Evolutionary conservation across 2,888 invertebrate species (phyloP).

Genomic region (Tuta absoluta): DNA sequence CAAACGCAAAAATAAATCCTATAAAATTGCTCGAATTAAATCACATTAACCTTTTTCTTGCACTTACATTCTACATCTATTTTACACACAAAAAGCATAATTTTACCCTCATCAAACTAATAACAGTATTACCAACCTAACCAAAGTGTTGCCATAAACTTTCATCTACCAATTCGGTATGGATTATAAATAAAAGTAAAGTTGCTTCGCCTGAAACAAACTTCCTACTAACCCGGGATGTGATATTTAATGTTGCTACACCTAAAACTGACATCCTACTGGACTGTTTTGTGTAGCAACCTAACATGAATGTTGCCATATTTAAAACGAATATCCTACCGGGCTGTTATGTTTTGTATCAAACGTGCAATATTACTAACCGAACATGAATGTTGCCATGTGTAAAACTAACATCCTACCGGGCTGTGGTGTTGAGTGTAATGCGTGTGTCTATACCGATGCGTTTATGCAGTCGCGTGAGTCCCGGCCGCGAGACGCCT

Average conservation of each 20-base stretch:
- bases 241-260: background rate
- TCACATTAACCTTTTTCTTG: background rate
- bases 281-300: too few species aligned
- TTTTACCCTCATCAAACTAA: background rate
- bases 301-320: background rate
- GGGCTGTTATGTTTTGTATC: background rate
- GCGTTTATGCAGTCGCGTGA: constrained; percentile 86
- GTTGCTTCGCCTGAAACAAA: background rate
- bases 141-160: background rate
- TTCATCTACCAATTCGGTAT: background rate
- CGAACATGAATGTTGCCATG: constrained; percentile 13
- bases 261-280: background rate
- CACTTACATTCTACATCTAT: background rate
- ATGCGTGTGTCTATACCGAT: constrained; percentile 27
- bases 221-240: background rate
- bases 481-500: constrained; percentile 92
- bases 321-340: background rate
- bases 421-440: constrained; percentile 23
- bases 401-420: constrained; percentile 6
- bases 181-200: background rate
- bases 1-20: background rate
- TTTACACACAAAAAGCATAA: background rate
- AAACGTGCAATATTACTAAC: too few species aligned
- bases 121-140: background rate
- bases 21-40: background rate